Evolutionary conservation across 2,113 vertebrate species (phyloP).

Genomic region (Urocolius indicus): DNA sequence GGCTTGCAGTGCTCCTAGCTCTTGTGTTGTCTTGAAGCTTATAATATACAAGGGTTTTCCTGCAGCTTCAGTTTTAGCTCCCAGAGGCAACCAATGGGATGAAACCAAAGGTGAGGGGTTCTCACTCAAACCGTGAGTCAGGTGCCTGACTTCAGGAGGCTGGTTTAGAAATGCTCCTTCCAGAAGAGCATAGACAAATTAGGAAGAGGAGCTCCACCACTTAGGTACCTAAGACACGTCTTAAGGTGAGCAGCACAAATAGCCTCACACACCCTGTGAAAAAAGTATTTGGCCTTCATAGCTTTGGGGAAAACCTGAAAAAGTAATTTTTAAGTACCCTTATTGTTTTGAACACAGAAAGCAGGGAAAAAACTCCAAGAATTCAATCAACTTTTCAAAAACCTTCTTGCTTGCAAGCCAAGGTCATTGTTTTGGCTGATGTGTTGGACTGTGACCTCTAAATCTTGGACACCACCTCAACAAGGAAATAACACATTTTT

Average conservation of each 20-base stretch:
- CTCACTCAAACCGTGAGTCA: not conserved
- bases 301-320: not conserved
- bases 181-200: not conserved
- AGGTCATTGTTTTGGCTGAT: not conserved
- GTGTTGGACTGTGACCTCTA: not conserved
- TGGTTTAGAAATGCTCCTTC: not conserved
- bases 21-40: not conserved
- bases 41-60: not conserved
- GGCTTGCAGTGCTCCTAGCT: not conserved
- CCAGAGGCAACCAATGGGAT: not conserved
- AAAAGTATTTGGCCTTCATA: not conserved
- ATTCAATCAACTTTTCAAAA: not conserved
- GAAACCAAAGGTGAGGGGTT: accelerated
- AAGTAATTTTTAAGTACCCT: not conserved
- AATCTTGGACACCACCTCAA: not conserved
- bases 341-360: not conserved
- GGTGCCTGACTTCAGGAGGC: not conserved
- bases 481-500: not conserved
- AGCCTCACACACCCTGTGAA: not conserved
- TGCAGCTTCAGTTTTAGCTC: not conserved
- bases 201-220: not conserved
- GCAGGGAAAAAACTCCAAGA: not conserved
- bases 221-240: too few species aligned
- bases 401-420: not conserved
- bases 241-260: not conserved